A percentile compares a stretch with the other conserved stretches of the same genome.
phyloP scores from a whole-genome alignment of 2,113 vertebrate species.

The Podocnemis expansa region DNA sequence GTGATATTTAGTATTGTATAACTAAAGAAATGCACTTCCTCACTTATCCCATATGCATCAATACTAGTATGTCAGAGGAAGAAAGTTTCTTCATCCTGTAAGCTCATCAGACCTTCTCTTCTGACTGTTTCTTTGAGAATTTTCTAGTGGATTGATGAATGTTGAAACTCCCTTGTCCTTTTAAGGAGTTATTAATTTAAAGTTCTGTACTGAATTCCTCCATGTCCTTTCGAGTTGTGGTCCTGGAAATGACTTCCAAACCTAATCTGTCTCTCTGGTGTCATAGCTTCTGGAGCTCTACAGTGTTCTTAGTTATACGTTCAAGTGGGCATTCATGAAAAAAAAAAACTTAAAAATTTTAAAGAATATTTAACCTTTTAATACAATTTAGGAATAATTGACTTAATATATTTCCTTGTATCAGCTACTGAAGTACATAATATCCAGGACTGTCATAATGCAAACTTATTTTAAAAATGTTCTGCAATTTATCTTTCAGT shows the following conservation, averaged over 20 bases:
- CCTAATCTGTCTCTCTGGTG: not conserved
- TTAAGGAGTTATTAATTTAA: not conserved
- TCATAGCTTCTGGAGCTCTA: not conserved
- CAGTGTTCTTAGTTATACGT: not conserved
- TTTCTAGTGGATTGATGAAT: not conserved
- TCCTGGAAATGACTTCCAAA: not conserved
- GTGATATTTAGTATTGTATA: not conserved
- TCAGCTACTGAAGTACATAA: not conserved
- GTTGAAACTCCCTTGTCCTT: not conserved
- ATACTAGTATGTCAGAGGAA: not conserved
- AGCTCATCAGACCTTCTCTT: not conserved
- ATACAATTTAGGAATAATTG: not conserved
- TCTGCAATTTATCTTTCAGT: conserved; percentile 78
- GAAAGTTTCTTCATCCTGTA: not conserved
- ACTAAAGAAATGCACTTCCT: not conserved
- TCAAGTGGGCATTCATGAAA: not conserved
- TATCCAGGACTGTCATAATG: not conserved
- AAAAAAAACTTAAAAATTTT: not conserved
- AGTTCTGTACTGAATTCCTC: not conserved
- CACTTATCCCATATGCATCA: not conserved
- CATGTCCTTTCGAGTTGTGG: not conserved
- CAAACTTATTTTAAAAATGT: not conserved
- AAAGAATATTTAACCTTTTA: too few relatives aligned
- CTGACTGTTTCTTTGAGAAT: not conserved
- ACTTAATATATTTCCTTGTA: not conserved